Evolutionary conservation across 2,797 vertebrate species (phyloP).

Genomic region (Phrynocephalus forsythii): DNA sequence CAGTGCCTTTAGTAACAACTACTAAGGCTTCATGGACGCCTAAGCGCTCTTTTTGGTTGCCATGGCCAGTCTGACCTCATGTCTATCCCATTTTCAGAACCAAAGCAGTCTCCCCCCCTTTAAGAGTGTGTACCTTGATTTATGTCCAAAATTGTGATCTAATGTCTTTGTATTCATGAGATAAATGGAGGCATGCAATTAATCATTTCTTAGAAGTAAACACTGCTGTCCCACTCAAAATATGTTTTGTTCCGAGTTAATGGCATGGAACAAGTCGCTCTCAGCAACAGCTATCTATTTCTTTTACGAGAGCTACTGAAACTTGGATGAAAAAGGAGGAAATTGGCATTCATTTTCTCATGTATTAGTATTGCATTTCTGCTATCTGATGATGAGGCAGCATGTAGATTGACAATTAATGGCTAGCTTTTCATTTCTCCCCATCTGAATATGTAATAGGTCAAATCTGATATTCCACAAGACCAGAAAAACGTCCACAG

Average conservation of each 20-base stretch:
- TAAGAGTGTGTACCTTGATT: slow-evolving; percentile 81
- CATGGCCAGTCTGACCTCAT: slow-evolving; percentile 81
- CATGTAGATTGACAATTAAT: slow-evolving; percentile 67
- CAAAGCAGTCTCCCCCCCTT: slow-evolving; percentile 74
- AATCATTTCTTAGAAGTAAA: slow-evolving; percentile 82
- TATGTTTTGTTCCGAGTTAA: slow-evolving; percentile 85
- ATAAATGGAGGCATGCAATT: slow-evolving; percentile 79
- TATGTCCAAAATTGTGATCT: slow-evolving; percentile 80
- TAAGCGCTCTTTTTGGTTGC: slow-evolving; percentile 80
- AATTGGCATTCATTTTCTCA: slow-evolving; percentile 77
- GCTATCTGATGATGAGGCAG: slow-evolving; percentile 65
- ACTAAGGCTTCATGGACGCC: slow-evolving; percentile 80
- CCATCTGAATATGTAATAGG: slow-evolving; percentile 55
- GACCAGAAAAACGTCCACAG: slow-evolving; percentile 39
- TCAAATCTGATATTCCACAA: slow-evolving; percentile 50
- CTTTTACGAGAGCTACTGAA: slow-evolving; percentile 75
- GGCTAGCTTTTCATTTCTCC: slow-evolving; percentile 47
- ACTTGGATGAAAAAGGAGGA: slow-evolving; percentile 81
- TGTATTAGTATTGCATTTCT: slow-evolving; percentile 77
- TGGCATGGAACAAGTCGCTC: slow-evolving; percentile 82
- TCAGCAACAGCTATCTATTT: slow-evolving; percentile 80
- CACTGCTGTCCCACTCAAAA: slow-evolving; percentile 81
- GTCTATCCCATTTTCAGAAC: slow-evolving; percentile 78
- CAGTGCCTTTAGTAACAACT: slow-evolving; percentile 82
- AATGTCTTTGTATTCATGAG: slow-evolving; percentile 79